Percentiles rank a stretch among this genome's conserved stretches.
Conservation (phyloP, 2,113 vertebrate genomes). For the Elephantulus edwardii region DNA sequence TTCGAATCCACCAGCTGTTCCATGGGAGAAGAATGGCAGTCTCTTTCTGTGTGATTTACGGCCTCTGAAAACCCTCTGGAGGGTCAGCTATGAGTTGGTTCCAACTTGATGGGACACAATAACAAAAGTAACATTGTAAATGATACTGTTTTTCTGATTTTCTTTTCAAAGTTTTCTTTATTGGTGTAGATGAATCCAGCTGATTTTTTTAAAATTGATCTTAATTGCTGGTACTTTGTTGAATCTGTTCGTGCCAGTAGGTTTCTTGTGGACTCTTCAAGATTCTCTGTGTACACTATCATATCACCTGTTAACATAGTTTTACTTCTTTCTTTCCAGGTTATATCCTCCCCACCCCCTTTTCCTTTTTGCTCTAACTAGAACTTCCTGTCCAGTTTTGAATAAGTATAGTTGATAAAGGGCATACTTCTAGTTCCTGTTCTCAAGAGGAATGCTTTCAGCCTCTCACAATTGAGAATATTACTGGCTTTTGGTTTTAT, state of each 20-base stretch:
- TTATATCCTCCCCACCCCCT: background rate
- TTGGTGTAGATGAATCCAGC: background rate
- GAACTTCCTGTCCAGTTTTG: background rate
- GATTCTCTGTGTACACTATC: background rate
- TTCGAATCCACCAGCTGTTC: too few relatives aligned
- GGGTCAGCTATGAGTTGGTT: too few relatives aligned
- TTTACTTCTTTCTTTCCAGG: background rate
- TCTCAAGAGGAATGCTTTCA: too few relatives aligned
- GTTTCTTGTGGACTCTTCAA: background rate
- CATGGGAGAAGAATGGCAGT: too few relatives aligned
- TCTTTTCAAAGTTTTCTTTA: background rate
- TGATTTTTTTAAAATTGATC: background rate
- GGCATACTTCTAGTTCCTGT: too few relatives aligned
- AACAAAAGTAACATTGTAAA: too few relatives aligned
- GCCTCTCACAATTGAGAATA: too few relatives aligned
- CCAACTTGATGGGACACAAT: too few relatives aligned
- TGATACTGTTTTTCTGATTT: background rate
- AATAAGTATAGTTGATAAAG: background rate
- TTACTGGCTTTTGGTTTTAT: too few relatives aligned
- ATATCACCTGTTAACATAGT: background rate
- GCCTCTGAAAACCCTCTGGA: too few relatives aligned
- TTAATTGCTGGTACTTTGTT: background rate
- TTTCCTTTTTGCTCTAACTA: background rate
- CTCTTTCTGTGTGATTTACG: too few relatives aligned
- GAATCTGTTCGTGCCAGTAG: background rate